phyloP scores from a whole-genome alignment of 2,888 invertebrate species.

The Antitype chi region DNA sequence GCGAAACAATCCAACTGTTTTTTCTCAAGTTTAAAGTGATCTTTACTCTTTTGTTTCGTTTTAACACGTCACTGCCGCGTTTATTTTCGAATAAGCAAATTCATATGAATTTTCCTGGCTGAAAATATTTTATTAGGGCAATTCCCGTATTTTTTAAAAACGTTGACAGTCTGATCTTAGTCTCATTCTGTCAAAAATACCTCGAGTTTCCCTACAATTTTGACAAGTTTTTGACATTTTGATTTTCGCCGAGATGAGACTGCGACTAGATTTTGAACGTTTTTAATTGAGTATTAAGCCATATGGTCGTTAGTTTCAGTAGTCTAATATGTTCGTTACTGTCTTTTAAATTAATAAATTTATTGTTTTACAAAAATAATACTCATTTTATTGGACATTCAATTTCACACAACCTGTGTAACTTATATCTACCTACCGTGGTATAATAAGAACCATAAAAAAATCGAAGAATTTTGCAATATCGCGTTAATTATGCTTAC shows the following conservation, averaged over 20 bases:
- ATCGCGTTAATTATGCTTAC: conserved; percentile 4
- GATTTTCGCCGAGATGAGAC: no score
- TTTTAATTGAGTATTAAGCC: no score
- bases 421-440: background rate
- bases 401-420: background rate
- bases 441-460: background rate
- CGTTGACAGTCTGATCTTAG: no score
- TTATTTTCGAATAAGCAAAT: background rate
- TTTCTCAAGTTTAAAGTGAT: conserved; percentile 58
- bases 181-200: no score
- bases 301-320: background rate
- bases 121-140: background rate
- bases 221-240: no score
- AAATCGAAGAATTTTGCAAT: background rate
- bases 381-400: no score
- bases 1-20: conserved; percentile 65
- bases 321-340: background rate
- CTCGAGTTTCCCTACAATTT: no score
- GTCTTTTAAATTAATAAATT: background rate
- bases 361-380: background rate
- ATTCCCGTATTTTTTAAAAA: no score
- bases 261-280: no score
- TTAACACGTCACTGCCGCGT: conserved; percentile 23
- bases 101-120: background rate
- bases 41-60: conserved; percentile 48